Percentiles rank a stretch among this genome's conserved stretches.
phyloP scores from a whole-genome alignment of 2,888 invertebrate genomes.

The Ischnura elegans region DNA sequence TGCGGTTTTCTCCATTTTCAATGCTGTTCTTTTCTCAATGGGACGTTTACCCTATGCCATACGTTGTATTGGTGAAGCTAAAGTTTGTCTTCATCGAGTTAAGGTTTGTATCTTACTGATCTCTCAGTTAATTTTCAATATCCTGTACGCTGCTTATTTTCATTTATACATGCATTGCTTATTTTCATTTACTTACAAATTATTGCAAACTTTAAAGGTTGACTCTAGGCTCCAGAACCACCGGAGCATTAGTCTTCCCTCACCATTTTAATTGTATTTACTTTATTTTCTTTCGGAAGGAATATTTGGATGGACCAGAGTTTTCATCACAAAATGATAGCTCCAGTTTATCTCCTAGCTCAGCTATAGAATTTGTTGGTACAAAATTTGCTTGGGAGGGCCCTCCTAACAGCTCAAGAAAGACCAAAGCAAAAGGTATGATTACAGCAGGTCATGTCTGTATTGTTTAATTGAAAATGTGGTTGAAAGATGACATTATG shows the following conservation, averaged over 20 bases:
- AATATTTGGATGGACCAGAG: conserved; percentile 40
- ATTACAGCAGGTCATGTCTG: neutral
- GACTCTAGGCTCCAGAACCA: too few relatives aligned
- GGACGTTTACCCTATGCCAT: conserved; percentile 72
- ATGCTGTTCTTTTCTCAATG: conserved; percentile 77
- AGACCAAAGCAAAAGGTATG: conserved; percentile 60
- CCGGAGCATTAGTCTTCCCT: neutral
- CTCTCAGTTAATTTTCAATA: neutral
- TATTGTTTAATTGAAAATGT: too few relatives aligned
- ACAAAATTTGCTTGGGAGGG: conserved; percentile 77
- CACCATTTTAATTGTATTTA: neutral
- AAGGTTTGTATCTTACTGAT: conserved; percentile 19
- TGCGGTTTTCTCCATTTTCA: conserved; percentile 77
- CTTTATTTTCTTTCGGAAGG: neutral
- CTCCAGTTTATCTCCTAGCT: conserved; percentile 36
- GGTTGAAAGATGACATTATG: too few relatives aligned
- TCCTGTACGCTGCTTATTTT: neutral
- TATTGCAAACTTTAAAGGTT: too few relatives aligned
- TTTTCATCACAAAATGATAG: conserved; percentile 2
- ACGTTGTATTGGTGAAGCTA: conserved; percentile 63
- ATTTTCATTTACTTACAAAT: too few relatives aligned
- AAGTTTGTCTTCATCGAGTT: conserved; percentile 58
- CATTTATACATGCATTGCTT: too few relatives aligned
- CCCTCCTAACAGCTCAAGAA: conserved; percentile 13
- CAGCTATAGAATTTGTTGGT: conserved; percentile 76